Evolutionary conservation across 2,113 vertebrate genomes (phyloP).

Genomic region (Panurus biarmicus): DNA sequence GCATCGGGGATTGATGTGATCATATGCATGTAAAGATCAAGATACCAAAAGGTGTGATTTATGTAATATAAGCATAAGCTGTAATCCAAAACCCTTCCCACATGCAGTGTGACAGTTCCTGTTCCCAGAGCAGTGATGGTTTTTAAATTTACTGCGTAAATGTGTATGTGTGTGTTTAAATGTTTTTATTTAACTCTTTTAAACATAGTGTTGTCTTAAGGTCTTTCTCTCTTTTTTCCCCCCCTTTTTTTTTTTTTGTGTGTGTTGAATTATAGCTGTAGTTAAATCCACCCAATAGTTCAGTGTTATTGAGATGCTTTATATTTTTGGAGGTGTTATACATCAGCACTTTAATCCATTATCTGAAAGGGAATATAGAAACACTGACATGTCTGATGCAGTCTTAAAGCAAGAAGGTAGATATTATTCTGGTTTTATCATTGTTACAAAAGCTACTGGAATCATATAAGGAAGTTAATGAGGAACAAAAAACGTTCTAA

Average conservation of each 20-base stretch:
- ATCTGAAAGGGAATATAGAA: neutral
- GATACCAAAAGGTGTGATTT: conserved; percentile 49
- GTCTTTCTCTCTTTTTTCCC: neutral
- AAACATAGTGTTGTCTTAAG: neutral
- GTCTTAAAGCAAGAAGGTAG: neutral
- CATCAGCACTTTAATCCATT: neutral
- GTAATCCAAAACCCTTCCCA: conserved; percentile 22
- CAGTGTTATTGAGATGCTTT: neutral
- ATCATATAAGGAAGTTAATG: neutral
- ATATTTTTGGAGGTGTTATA: neutral
- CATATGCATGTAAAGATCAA: conserved; percentile 36
- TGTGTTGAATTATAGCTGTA: neutral
- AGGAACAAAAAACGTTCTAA: neutral
- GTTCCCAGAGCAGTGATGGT: neutral
- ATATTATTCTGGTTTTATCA: neutral
- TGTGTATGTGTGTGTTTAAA: neutral
- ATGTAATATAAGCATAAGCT: conserved; percentile 44
- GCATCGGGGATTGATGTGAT: conserved; percentile 30
- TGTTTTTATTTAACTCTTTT: conserved; percentile 42
- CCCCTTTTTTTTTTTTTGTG: neutral
- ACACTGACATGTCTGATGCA: neutral
- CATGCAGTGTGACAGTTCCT: neutral
- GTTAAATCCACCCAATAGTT: neutral
- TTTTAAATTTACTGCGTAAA: conserved; percentile 40
- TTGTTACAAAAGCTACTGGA: neutral